Percentiles rank a stretch among this genome's conserved stretches.
These are phyloP conservation scores for Castor canadensis DNA, from an alignment of 2,113 vertebrate genomes.

Conservation along the genomic window DNA sequence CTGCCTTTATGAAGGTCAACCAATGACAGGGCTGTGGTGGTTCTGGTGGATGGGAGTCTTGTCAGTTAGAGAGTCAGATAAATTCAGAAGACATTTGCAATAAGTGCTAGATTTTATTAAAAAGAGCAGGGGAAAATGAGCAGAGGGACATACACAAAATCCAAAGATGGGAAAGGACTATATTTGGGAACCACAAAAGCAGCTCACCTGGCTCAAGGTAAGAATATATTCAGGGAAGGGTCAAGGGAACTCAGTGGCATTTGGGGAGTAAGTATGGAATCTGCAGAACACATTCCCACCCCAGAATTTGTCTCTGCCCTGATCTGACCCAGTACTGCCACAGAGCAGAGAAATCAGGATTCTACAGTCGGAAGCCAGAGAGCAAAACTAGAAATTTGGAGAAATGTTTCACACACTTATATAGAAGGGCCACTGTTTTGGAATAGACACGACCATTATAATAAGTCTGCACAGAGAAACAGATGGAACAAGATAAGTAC, in stretches of 20 bases:
- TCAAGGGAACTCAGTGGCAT: too few species aligned
- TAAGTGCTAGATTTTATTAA: not conserved
- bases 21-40: not conserved
- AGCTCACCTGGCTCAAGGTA: not conserved
- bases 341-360: not conserved
- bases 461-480: constrained; percentile 49
- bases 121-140: not conserved
- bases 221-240: not conserved
- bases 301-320: not conserved
- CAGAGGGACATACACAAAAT: not conserved
- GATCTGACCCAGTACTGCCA: not conserved
- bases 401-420: constrained; percentile 20
- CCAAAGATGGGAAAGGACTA: not conserved
- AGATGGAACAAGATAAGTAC: constrained; percentile 53
- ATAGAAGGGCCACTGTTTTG: constrained; percentile 69
- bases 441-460: constrained; percentile 41
- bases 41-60: too few species aligned
- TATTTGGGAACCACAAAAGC: not conserved
- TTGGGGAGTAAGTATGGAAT: not conserved
- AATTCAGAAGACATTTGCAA: not conserved
- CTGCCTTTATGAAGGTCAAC: not conserved
- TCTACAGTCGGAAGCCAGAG: not conserved
- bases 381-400: constrained; percentile 27
- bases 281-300: not conserved
- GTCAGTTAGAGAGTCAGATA: not conserved